These are phyloP conservation scores for Caenorhabditis panamensis DNA, from an alignment of 2,888 invertebrate species.

Conservation along the genomic window DNA sequence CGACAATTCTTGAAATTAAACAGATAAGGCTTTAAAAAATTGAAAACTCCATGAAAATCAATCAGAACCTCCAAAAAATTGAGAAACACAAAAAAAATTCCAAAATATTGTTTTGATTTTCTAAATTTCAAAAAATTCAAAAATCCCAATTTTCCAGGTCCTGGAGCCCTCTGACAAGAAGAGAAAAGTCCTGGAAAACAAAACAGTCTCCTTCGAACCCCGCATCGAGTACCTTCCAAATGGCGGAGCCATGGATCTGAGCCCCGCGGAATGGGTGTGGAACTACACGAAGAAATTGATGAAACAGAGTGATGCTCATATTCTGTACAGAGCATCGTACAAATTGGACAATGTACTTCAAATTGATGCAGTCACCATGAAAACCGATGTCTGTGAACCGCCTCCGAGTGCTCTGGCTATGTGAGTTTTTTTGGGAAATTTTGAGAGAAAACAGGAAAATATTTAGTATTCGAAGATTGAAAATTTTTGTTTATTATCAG, in stretches of 20 bases:
- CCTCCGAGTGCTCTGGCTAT: constrained; percentile 34
- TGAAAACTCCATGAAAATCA: no score
- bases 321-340: constrained; percentile 41
- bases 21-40: no score
- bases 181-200: not conserved
- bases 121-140: no score
- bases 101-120: no score
- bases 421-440: constrained; percentile 19
- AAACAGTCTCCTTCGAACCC: constrained; percentile 49
- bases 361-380: constrained; percentile 41
- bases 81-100: no score
- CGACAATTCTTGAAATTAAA: no score
- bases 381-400: constrained; percentile 4
- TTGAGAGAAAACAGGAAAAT: no score
- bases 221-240: constrained; percentile 55
- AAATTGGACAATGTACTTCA: constrained; percentile 39
- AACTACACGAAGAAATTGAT: constrained; percentile 50
- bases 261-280: constrained; percentile 53
- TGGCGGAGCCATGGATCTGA: constrained; percentile 61
- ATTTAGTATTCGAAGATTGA: no score
- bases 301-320: constrained; percentile 38
- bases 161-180: not conserved
- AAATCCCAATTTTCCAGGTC: no score
- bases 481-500: no score
- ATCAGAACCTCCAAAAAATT: no score